These are phyloP conservation scores for Drosophila dunni DNA, from an alignment of 1,140 invertebrate genomes.

Conservation along the genomic window DNA sequence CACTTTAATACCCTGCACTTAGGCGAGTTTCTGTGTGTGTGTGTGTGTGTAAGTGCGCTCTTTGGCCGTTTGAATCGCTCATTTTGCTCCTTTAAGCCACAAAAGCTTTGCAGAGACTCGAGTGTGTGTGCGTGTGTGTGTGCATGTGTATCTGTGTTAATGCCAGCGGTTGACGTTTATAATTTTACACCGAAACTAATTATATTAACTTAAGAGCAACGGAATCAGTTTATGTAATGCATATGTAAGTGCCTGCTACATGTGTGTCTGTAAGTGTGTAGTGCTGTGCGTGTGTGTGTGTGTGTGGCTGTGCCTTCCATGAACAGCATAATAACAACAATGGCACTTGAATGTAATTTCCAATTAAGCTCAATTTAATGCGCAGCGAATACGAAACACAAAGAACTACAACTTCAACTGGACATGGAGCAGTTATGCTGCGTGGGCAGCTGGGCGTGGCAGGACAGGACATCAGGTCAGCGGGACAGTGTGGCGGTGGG, in stretches of 20 bases:
- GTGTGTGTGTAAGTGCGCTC: conserved; percentile 24
- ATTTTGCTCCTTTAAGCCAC: conserved; percentile 59
- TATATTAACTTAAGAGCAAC: conserved; percentile 71
- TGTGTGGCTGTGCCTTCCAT: conserved; percentile 17
- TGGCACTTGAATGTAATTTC: conserved; percentile 73
- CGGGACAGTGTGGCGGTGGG: no score
- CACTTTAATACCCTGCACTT: conserved; percentile 28
- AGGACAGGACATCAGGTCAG: not conserved
- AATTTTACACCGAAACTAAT: conserved; percentile 80
- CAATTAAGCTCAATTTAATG: conserved; percentile 78
- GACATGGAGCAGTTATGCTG: not conserved
- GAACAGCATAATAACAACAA: conserved; percentile 44
- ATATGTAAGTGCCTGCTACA: conserved; percentile 61
- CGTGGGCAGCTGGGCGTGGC: not conserved
- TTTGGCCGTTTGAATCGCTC: conserved; percentile 54
- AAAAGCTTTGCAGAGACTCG: conserved; percentile 39
- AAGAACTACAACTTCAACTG: conserved; percentile 30
- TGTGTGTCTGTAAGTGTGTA: not conserved
- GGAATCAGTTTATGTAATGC: conserved; percentile 79
- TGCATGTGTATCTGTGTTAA: conserved; percentile 21
- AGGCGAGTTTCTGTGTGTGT: not conserved
- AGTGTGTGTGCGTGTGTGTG: conserved; percentile 11
- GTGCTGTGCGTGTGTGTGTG: not conserved
- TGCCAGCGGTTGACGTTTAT: conserved; percentile 66
- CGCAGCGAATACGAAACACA: conserved; percentile 36